Evolutionary conservation across 2,797 vertebrate species (phyloP).

Genomic region (Alfaro cultratus): DNA sequence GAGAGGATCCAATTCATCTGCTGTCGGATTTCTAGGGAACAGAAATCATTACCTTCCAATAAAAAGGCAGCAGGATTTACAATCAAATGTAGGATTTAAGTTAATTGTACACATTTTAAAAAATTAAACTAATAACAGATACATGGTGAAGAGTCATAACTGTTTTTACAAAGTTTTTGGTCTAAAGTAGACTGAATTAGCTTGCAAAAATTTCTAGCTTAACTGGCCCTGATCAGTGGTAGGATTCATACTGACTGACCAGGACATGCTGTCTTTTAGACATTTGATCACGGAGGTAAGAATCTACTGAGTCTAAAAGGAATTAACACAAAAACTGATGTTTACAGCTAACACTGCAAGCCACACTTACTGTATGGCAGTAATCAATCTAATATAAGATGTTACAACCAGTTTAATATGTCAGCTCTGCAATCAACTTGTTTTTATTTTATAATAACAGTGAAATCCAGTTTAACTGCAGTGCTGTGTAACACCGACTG

Average conservation of each 20-base stretch:
- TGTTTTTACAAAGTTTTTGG: background rate
- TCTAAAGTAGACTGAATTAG: background rate
- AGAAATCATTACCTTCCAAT: background rate
- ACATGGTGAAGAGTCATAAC: no score
- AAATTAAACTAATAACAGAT: background rate
- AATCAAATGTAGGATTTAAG: background rate
- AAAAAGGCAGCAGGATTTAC: background rate
- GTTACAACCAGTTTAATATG: background rate
- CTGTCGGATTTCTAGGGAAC: slow-evolving; percentile 19
- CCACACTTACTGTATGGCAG: background rate
- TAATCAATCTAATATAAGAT: background rate
- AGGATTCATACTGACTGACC: background rate
- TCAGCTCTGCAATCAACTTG: background rate
- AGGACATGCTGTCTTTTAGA: background rate
- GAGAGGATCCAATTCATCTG: slow-evolving; percentile 31
- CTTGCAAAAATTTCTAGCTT: background rate
- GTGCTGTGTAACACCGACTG: background rate
- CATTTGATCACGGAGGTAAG: background rate
- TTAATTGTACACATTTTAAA: background rate
- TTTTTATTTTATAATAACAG: background rate
- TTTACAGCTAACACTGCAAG: background rate
- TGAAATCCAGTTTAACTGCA: background rate
- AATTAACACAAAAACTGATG: background rate
- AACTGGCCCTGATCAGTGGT: background rate
- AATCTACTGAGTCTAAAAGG: background rate